Conservation (phyloP, 1,140 invertebrate species). For the Panonychus citri region DNA sequence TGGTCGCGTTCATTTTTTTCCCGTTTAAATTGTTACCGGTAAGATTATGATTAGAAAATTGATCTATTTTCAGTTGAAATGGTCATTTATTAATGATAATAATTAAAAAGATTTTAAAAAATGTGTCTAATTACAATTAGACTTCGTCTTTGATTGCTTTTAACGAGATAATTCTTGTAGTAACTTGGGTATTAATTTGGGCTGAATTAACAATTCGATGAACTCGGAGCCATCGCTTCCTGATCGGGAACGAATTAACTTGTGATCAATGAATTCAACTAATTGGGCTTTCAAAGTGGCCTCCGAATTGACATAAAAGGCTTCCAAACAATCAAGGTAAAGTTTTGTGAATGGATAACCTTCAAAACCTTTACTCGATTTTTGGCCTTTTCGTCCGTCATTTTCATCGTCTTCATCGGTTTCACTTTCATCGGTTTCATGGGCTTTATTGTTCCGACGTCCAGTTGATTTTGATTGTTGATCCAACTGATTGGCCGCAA, state of each 20-base stretch:
- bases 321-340: constrained; percentile 54
- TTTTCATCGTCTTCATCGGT: background rate
- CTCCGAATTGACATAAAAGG: constrained; percentile 70
- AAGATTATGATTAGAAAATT: too few relatives aligned
- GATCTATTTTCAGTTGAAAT: too few relatives aligned
- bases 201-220: background rate
- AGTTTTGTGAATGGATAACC: background rate
- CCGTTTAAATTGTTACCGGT: too few relatives aligned
- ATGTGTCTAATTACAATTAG: too few relatives aligned
- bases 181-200: background rate
- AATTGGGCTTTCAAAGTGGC: constrained; percentile 59
- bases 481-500: too few relatives aligned
- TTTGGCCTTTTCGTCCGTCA: background rate
- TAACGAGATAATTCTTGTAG: background rate
- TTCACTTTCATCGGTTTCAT: background rate
- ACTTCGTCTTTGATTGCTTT: too few relatives aligned
- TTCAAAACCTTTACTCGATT: background rate
- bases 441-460: background rate
- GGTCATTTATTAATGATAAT: too few relatives aligned
- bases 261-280: constrained; percentile 80
- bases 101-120: too few relatives aligned
- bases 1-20: too few relatives aligned
- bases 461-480: background rate
- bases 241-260: constrained; percentile 51
- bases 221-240: constrained; percentile 13